phyloP scores from a whole-genome alignment of 2,797 vertebrate species.

The Choloepus didactylus region DNA sequence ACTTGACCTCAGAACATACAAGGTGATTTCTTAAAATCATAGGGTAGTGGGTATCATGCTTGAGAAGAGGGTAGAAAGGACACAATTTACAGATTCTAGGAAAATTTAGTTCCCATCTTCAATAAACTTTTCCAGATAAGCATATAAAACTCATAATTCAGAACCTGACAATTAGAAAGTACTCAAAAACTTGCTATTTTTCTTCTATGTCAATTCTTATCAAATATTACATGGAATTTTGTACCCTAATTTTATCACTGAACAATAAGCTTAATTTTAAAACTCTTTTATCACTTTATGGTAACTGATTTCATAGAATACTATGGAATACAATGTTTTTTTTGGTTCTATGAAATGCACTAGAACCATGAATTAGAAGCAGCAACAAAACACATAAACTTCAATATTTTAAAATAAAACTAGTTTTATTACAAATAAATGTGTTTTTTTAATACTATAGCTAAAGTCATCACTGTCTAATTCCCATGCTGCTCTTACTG shows the following conservation, averaged over 20 bases:
- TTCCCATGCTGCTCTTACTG: neutral
- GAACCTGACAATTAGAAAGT: neutral
- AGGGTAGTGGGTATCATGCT: neutral
- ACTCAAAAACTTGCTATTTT: constrained; percentile 38
- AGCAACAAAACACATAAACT: neutral
- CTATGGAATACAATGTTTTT: neutral
- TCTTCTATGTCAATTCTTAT: neutral
- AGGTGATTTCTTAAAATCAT: constrained; percentile 15
- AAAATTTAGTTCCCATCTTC: neutral
- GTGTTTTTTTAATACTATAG: neutral
- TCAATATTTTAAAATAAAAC: neutral
- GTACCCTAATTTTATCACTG: neutral
- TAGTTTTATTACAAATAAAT: constrained; percentile 9
- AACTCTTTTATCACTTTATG: neutral
- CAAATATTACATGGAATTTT: constrained; percentile 2
- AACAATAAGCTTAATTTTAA: constrained; percentile 18
- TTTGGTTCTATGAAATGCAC: constrained; percentile 67
- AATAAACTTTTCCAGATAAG: neutral
- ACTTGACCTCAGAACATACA: constrained; percentile 71
- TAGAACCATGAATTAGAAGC: constrained; percentile 2
- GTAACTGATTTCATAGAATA: neutral
- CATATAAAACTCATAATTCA: neutral
- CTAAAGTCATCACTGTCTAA: neutral
- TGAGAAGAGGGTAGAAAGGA: neutral
- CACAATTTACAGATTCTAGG: constrained; percentile 10